A percentile compares a stretch with the other conserved stretches of the same genome.
These are phyloP conservation scores for Craniophora ligustri DNA, from an alignment of 2,888 invertebrate genomes.

Conservation along the genomic window DNA sequence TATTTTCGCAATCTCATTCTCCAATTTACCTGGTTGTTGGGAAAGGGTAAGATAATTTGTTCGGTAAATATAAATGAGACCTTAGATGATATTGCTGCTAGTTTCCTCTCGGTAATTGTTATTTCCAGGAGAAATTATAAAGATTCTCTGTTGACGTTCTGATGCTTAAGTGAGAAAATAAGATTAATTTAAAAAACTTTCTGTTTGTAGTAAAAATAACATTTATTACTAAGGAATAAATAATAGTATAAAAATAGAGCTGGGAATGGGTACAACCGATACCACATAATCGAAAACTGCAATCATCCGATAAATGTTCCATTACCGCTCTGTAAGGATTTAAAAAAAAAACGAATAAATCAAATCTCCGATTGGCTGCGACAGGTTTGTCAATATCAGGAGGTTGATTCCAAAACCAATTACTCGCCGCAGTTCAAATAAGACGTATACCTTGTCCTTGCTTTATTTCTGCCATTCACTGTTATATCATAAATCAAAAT, in stretches of 20 bases:
- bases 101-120: not conserved
- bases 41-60: slow-evolving; percentile 19
- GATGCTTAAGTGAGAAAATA: not conserved
- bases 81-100: not conserved
- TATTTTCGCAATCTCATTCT: slow-evolving; percentile 36
- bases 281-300: slow-evolving; percentile 17
- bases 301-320: slow-evolving; percentile 29
- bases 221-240: no score
- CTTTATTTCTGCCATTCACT: slow-evolving; percentile 44
- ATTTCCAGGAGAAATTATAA: not conserved
- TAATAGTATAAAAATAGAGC: not conserved
- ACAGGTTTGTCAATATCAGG: slow-evolving; percentile 67
- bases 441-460: slow-evolving; percentile 59
- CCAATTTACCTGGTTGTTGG: slow-evolving; percentile 18
- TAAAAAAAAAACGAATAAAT: slow-evolving; percentile 62
- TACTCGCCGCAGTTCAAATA: slow-evolving; percentile 64
- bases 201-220: no score
- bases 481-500: slow-evolving; percentile 23
- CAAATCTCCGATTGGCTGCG: slow-evolving; percentile 61
- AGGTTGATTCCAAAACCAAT: slow-evolving; percentile 69
- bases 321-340: slow-evolving; percentile 31
- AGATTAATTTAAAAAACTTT: no score
- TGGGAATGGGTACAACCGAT: not conserved
- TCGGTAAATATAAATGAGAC: slow-evolving; percentile 23
- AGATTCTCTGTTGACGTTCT: not conserved